Evolutionary conservation across 2,113 vertebrate species (phyloP).

Genomic region (Hippocampus barbouri): DNA sequence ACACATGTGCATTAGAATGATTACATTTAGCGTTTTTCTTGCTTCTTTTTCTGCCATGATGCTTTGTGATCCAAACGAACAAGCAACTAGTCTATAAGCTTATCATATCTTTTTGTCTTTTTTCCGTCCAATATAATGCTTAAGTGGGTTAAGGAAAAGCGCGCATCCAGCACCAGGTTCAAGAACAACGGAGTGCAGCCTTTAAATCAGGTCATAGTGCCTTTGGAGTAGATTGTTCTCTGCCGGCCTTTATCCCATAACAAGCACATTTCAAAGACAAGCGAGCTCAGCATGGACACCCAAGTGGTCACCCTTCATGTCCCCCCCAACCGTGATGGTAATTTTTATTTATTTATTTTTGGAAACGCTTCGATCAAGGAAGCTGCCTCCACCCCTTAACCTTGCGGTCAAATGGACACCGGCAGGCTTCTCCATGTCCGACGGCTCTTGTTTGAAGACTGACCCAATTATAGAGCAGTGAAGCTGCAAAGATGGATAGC

Average conservation of each 20-base stretch:
- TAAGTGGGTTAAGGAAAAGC: slow-evolving; percentile 63
- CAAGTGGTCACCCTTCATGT: slow-evolving; percentile 49
- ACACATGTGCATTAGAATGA: no score
- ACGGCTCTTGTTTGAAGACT: slow-evolving; percentile 46
- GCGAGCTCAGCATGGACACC: slow-evolving; percentile 46
- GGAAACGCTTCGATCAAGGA: slow-evolving; percentile 49
- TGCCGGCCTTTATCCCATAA: slow-evolving; percentile 52
- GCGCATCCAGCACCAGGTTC: slow-evolving; percentile 50
- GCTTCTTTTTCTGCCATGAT: neutral
- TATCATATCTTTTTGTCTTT: slow-evolving; percentile 12
- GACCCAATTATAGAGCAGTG: slow-evolving; percentile 49
- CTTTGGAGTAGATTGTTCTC: slow-evolving; percentile 49
- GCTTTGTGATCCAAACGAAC: neutral
- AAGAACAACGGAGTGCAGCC: slow-evolving; percentile 50
- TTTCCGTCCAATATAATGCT: slow-evolving; percentile 51
- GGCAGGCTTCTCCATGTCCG: slow-evolving; percentile 33
- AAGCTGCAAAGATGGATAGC: slow-evolving; percentile 28
- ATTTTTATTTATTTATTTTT: no score
- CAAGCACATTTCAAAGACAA: slow-evolving; percentile 52
- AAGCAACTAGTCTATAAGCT: slow-evolving; percentile 55
- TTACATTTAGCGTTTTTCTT: no score
- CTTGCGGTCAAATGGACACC: slow-evolving; percentile 42
- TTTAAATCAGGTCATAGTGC: slow-evolving; percentile 68
- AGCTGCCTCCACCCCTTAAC: slow-evolving; percentile 22
- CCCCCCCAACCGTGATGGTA: slow-evolving; percentile 41